phyloP scores from a whole-genome alignment of 2,797 vertebrate genomes.

The Aythya fuligula region DNA sequence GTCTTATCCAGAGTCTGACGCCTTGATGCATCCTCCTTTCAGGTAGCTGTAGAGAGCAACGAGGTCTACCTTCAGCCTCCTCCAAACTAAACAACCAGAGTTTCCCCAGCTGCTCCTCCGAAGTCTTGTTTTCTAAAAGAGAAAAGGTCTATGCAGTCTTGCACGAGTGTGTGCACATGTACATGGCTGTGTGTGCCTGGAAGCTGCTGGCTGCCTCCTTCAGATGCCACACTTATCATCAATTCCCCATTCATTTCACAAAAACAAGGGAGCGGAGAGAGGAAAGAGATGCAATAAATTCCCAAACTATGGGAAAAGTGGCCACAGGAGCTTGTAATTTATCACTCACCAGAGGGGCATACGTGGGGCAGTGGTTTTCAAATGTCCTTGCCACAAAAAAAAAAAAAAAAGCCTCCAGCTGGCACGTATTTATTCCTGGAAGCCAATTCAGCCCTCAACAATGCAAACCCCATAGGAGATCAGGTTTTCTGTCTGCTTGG shows the following conservation, averaged over 20 bases:
- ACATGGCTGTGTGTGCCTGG: neutral
- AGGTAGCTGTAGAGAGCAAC: no score
- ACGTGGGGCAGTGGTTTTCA: neutral
- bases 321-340: neutral
- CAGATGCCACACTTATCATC: neutral
- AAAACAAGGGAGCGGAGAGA: neutral
- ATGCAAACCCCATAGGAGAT: neutral
- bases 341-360: neutral
- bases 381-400: neutral
- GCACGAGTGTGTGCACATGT: neutral
- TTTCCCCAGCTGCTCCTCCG: neutral
- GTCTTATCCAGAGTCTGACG: no score
- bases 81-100: no score
- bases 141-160: accelerated
- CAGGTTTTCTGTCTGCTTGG: accelerated
- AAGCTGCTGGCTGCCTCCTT: slow-evolving; percentile 16
- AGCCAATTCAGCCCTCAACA: neutral
- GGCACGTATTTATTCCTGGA: neutral
- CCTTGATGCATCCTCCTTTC: no score
- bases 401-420: neutral
- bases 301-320: neutral
- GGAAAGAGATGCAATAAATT: neutral
- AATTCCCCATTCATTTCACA: neutral
- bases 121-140: neutral
- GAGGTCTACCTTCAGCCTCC: neutral